These are phyloP conservation scores for Drosophila cognata DNA, from an alignment of 2,888 invertebrate genomes.

Conservation along the genomic window DNA sequence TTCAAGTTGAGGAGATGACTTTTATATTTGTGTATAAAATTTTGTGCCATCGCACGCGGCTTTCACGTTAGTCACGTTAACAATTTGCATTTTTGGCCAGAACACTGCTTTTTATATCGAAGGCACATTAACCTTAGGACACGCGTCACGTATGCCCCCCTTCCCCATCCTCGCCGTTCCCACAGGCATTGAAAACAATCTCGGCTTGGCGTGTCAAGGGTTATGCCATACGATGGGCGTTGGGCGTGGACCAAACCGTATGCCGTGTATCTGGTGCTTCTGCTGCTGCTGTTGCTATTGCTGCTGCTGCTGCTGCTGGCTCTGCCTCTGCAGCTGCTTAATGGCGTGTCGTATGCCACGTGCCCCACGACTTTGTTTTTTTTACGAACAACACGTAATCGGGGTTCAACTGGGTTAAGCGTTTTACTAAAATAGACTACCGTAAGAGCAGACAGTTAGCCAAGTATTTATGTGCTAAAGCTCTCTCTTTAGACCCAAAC, in stretches of 20 bases:
- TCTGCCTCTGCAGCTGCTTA: constrained; percentile 51
- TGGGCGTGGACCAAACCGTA: constrained; percentile 39
- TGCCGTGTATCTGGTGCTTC: constrained; percentile 41
- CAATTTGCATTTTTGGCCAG: constrained; percentile 72
- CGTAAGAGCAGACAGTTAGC: constrained; percentile 50
- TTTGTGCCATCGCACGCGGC: constrained; percentile 46
- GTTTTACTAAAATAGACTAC: constrained; percentile 63
- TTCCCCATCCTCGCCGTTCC: fast-evolving
- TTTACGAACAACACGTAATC: constrained; percentile 65
- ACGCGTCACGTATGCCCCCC: constrained; percentile 67
- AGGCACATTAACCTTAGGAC: constrained; percentile 70
- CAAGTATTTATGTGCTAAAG: constrained; percentile 46
- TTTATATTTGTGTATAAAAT: constrained; percentile 46
- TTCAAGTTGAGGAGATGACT: constrained; percentile 38
- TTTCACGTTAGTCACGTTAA: constrained; percentile 69
- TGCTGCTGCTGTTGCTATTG: neutral
- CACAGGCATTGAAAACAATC: constrained; percentile 68
- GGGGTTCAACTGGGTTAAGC: constrained; percentile 63
- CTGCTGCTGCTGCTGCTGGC: constrained; percentile 13
- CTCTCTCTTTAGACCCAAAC: constrained; percentile 25
- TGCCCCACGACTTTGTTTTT: constrained; percentile 52
- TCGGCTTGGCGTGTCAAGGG: constrained; percentile 62
- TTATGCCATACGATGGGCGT: constrained; percentile 43
- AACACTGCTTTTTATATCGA: constrained; percentile 59
- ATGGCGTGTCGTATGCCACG: constrained; percentile 72